These are phyloP conservation scores for Hyphantria cunea DNA, from an alignment of 1,140 invertebrate species.

Conservation along the genomic window DNA sequence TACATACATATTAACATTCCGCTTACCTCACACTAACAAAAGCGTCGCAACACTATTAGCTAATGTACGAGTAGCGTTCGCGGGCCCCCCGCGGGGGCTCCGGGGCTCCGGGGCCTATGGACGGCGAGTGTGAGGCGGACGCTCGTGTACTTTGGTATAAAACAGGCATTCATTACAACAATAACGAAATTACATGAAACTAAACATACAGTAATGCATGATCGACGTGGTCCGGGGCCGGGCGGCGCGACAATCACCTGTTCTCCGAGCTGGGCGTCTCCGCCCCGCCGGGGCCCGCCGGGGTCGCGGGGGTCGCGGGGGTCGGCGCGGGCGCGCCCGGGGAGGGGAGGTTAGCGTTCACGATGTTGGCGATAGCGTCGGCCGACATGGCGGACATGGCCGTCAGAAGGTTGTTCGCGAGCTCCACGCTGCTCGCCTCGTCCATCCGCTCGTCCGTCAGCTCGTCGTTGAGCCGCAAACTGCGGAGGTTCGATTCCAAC, in stretches of 20 bases:
- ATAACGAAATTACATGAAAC: conserved; percentile 2
- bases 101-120: too few species aligned
- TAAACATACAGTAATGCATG: background rate
- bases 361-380: conserved; percentile 41
- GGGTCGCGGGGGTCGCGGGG: conserved; percentile 10
- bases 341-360: conserved; percentile 38
- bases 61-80: too few species aligned
- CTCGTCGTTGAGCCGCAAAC: conserved; percentile 23
- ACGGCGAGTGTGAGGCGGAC: too few species aligned
- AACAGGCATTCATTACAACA: too few species aligned
- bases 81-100: too few species aligned
- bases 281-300: background rate
- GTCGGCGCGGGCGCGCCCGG: background rate
- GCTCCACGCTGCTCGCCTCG: conserved; percentile 35
- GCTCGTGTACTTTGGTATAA: background rate
- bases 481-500: conserved; percentile 20
- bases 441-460: conserved; percentile 29
- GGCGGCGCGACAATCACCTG: background rate
- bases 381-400: conserved; percentile 48
- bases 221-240: background rate
- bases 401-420: conserved; percentile 51
- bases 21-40: too few species aligned
- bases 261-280: background rate
- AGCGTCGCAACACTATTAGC: too few species aligned
- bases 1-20: too few species aligned